phyloP scores from a whole-genome alignment of 2,797 vertebrate genomes.

The Peromyscus nudipes region DNA sequence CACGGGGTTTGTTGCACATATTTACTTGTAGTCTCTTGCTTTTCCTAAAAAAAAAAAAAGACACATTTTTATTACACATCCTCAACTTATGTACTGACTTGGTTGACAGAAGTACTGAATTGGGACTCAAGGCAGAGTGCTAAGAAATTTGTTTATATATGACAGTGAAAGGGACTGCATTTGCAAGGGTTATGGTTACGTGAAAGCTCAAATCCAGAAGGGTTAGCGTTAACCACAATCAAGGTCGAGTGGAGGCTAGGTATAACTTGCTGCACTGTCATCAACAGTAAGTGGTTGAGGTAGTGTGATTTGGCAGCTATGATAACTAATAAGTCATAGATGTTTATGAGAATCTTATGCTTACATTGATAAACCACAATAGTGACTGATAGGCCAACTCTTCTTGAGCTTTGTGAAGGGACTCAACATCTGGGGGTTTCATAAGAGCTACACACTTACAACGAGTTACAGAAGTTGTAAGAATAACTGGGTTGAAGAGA shows the following conservation, averaged over 20 bases:
- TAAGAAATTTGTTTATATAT: constrained; percentile 53
- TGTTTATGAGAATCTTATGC: not conserved
- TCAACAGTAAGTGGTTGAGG: not conserved
- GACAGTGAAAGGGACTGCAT: not conserved
- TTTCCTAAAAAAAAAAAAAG: not conserved
- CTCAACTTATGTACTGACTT: constrained; percentile 23
- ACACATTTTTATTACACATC: not conserved
- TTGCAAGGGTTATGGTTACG: not conserved
- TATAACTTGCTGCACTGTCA: not conserved
- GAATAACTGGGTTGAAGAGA: not conserved
- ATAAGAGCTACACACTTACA: not conserved
- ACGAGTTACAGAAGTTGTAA: not conserved
- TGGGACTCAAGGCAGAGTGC: not conserved
- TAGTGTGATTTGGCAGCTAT: not conserved
- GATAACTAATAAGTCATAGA: constrained; percentile 14
- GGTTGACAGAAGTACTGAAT: not conserved
- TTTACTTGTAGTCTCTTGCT: constrained; percentile 23
- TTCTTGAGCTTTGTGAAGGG: not conserved
- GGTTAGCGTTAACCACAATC: not conserved
- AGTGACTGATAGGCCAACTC: constrained; percentile 19
- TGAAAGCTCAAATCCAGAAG: constrained; percentile 6
- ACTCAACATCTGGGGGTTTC: constrained; percentile 17
- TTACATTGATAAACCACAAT: not conserved
- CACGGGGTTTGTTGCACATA: not conserved
- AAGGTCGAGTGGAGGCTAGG: not conserved